Conservation (phyloP, 2,888 invertebrate species). For the Mechanitis mazaeus region DNA sequence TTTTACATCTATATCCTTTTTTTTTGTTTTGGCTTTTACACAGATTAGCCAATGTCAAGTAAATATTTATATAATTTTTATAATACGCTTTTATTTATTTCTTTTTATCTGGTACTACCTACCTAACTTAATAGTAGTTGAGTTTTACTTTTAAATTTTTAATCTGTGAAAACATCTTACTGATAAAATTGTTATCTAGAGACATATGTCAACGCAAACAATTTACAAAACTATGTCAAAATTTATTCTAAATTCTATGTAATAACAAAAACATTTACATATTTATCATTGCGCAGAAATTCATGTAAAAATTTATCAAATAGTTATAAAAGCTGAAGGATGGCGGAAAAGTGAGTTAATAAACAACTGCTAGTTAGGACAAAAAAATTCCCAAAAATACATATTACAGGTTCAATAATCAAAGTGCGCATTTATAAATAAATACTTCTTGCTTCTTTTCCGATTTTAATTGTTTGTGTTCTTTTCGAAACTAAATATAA, state of each 20-base stretch:
- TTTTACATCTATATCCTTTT: too few relatives aligned
- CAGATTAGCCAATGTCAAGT: too few relatives aligned
- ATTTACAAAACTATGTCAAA: conserved; percentile 64
- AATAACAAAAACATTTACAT: conserved; percentile 52
- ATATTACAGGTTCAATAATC: conserved; percentile 44
- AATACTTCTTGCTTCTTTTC: conserved; percentile 1
- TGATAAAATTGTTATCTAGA: conserved; percentile 10
- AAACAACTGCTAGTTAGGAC: conserved; percentile 39
- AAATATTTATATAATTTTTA: too few relatives aligned
- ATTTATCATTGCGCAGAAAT: conserved; percentile 54
- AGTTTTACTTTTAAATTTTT: conserved; percentile 3
- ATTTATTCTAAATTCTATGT: conserved; percentile 69
- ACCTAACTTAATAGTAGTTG: background rate
- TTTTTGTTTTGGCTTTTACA: too few relatives aligned
- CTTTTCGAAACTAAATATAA: background rate
- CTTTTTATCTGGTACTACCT: too few relatives aligned
- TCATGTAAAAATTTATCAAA: conserved; percentile 50
- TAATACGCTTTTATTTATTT: too few relatives aligned
- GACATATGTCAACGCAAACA: conserved; percentile 69
- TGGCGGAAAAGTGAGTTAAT: conserved; percentile 68
- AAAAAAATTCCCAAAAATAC: conserved; percentile 35
- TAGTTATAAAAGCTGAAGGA: conserved; percentile 44
- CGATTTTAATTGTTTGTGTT: background rate
- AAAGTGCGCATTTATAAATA: conserved; percentile 24
- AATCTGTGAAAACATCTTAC: conserved; percentile 9